Evolutionary conservation across 2,888 invertebrate species (phyloP).

Genomic region (Drosophila paramelanica): DNA sequence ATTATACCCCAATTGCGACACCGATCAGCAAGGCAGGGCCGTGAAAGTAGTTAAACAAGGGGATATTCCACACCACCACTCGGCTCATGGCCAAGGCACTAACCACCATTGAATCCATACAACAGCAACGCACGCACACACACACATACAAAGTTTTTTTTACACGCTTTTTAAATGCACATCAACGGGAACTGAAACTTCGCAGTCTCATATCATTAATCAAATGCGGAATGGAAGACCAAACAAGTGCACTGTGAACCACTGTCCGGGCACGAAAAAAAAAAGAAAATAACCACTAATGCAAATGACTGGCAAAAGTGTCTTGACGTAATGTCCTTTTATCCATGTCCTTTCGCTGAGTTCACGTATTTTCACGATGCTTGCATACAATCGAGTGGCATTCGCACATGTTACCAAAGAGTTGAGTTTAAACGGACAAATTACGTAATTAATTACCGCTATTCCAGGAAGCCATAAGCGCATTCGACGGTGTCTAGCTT

Average conservation of each 20-base stretch:
- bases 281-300: constrained; percentile 25
- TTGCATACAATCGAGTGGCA: constrained; percentile 35
- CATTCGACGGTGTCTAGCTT: constrained; percentile 50
- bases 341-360: constrained; percentile 14
- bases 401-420: constrained; percentile 32
- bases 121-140: constrained; percentile 6
- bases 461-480: constrained; percentile 34
- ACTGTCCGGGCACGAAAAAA: not conserved
- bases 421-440: constrained; percentile 65
- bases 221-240: constrained; percentile 50
- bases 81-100: constrained; percentile 19
- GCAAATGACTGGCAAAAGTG: constrained; percentile 53
- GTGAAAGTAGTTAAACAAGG: constrained; percentile 63
- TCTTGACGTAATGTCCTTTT: constrained; percentile 26
- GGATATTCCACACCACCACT: constrained; percentile 30
- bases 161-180: constrained; percentile 57
- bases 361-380: constrained; percentile 17
- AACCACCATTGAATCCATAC: constrained; percentile 46
- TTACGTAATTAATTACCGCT: constrained; percentile 80
- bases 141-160: constrained; percentile 35
- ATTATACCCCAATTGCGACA: constrained; percentile 78
- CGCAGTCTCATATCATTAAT: constrained; percentile 65
- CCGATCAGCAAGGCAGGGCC: constrained; percentile 32
- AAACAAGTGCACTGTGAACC: constrained; percentile 56
- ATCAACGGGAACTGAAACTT: constrained; percentile 49